Evolutionary conservation across 2,888 invertebrate species (phyloP).

Genomic region (Ganaspis brasiliensis): DNA sequence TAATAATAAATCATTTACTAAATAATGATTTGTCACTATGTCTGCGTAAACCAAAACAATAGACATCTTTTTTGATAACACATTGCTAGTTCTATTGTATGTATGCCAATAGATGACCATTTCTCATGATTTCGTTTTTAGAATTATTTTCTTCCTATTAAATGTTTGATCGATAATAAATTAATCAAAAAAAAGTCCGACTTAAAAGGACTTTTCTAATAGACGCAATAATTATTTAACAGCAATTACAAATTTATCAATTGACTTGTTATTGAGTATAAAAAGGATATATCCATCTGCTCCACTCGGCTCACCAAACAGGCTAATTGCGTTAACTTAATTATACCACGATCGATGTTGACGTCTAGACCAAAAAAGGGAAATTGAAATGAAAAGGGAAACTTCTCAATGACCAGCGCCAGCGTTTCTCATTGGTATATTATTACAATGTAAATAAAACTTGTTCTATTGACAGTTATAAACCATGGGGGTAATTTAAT

Average conservation of each 20-base stretch:
- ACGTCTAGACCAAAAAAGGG: conserved; percentile 10
- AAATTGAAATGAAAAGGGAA: neutral
- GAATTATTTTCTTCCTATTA: neutral
- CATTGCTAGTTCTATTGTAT: too few relatives aligned
- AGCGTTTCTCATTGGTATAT: neutral
- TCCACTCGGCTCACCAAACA: conserved; percentile 14
- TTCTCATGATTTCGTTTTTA: neutral
- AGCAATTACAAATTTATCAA: neutral
- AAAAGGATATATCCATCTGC: conserved; percentile 6
- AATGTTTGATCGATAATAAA: neutral
- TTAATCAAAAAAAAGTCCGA: neutral
- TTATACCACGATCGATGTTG: conserved; percentile 9
- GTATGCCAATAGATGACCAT: too few relatives aligned
- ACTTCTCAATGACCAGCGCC: neutral
- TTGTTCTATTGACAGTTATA: neutral
- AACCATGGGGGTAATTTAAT: too few relatives aligned
- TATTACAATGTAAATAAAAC: neutral
- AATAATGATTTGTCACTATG: too few relatives aligned
- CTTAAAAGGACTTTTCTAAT: neutral
- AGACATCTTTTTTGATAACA: too few relatives aligned
- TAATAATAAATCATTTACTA: too few relatives aligned
- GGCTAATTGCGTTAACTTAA: conserved; percentile 22
- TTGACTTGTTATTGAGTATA: conserved; percentile 13
- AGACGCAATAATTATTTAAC: conserved; percentile 1
- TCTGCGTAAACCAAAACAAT: too few relatives aligned